These are phyloP conservation scores for Cephus pygmeus DNA, from an alignment of 2,888 invertebrate species.

Conservation along the genomic window DNA sequence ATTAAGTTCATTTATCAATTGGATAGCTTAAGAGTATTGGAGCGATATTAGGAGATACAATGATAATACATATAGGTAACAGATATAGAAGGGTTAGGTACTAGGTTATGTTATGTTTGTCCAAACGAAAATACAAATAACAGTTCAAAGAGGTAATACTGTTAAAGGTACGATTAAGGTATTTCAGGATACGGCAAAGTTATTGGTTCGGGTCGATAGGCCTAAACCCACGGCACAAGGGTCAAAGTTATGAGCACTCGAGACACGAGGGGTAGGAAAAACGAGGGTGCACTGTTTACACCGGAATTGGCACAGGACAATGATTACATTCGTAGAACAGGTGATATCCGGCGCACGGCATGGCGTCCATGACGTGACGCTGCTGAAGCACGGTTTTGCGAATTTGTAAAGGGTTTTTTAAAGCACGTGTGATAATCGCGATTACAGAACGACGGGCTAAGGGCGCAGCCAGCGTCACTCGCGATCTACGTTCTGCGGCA, in stretches of 20 bases:
- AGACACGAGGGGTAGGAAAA: background rate
- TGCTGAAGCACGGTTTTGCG: background rate
- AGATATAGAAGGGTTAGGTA: background rate
- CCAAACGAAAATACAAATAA: background rate
- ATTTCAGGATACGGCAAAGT: background rate
- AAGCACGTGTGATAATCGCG: background rate
- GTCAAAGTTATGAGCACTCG: background rate
- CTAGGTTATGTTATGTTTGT: background rate
- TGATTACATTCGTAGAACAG: background rate
- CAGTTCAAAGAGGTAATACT: background rate
- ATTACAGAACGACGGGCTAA: background rate
- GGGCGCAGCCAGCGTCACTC: conserved; percentile 50
- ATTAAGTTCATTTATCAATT: background rate
- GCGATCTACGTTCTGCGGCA: conserved; percentile 62
- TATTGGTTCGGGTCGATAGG: background rate
- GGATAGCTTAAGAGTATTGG: background rate
- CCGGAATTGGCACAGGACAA: background rate
- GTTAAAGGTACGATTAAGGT: background rate
- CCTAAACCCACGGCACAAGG: conserved; percentile 1
- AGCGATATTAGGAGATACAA: background rate
- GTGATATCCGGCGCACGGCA: background rate
- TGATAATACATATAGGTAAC: background rate
- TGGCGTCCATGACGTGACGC: background rate
- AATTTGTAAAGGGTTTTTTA: background rate
- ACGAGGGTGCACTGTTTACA: conserved; percentile 5